These are phyloP conservation scores for Parambassis ranga DNA, from an alignment of 2,797 vertebrate genomes.

Conservation along the genomic window DNA sequence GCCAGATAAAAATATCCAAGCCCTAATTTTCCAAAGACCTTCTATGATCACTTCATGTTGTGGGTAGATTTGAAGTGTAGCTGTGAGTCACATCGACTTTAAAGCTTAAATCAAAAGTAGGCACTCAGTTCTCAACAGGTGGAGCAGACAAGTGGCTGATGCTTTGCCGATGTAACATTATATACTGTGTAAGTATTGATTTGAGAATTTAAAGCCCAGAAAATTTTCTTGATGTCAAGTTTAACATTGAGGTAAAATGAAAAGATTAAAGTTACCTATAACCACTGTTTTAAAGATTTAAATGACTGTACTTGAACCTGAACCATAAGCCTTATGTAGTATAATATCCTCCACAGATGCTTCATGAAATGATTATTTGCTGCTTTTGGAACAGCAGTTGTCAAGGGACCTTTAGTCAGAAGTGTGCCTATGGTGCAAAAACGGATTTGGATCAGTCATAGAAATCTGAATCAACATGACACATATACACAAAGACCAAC, in stretches of 20 bases:
- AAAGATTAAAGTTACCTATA: not conserved
- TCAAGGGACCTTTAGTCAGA: too few relatives aligned
- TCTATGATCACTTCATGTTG: not conserved
- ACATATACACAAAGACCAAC: too few relatives aligned
- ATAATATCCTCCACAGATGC: too few relatives aligned
- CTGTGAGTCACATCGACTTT: conserved; percentile 8
- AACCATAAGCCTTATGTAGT: too few relatives aligned
- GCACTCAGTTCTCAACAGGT: conserved; percentile 4
- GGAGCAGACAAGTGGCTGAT: not conserved
- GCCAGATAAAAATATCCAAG: not conserved
- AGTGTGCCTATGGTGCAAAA: too few relatives aligned
- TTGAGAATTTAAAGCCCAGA: not conserved
- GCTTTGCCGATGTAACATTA: not conserved
- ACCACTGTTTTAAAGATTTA: not conserved
- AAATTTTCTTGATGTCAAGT: not conserved
- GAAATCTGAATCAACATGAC: too few relatives aligned
- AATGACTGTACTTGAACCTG: too few relatives aligned
- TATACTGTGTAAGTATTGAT: not conserved
- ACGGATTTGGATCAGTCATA: too few relatives aligned
- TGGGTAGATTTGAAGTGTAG: conserved; percentile 8
- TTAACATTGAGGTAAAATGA: not conserved
- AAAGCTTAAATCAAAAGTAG: conserved; percentile 15
- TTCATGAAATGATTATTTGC: too few relatives aligned
- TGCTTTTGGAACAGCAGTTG: too few relatives aligned
- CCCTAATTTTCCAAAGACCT: not conserved